Percentiles rank a stretch among this genome's conserved stretches.
These are phyloP conservation scores for Rhagologus leucostigma DNA, from an alignment of 2,113 vertebrate species.

Conservation along the genomic window DNA sequence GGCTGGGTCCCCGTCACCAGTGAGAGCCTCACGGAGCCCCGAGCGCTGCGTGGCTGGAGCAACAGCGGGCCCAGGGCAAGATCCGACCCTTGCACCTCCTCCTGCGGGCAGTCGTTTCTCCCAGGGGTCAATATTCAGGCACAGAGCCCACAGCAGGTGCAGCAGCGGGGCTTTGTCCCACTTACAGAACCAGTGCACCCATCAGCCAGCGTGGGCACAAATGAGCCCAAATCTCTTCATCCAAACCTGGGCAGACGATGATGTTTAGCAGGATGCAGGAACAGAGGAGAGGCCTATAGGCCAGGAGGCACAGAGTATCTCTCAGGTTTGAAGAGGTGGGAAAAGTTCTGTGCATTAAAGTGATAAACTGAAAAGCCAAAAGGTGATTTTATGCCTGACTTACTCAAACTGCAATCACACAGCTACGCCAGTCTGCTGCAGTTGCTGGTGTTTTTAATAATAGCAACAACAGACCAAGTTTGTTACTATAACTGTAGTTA, in stretches of 20 bases:
- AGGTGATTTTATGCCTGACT: background rate
- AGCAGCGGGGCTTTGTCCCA: background rate
- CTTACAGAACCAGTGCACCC: background rate
- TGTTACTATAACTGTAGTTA: background rate
- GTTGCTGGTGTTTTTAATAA: background rate
- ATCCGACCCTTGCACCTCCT: background rate
- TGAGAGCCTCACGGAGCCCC: rapidly evolving
- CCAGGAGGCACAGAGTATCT: background rate
- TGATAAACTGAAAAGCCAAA: background rate
- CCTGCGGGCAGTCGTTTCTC: background rate
- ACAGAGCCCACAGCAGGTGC: background rate
- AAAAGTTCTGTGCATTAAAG: background rate
- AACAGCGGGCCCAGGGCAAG: background rate
- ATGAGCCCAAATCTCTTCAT: rapidly evolving
- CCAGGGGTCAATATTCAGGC: rapidly evolving
- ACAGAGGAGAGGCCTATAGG: background rate
- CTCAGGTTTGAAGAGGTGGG: background rate
- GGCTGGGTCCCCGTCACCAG: background rate
- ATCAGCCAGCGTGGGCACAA: rapidly evolving
- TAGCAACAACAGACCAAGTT: background rate
- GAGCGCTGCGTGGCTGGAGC: rapidly evolving
- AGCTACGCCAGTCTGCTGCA: background rate
- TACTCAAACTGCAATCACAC: too few species aligned
- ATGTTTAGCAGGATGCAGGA: rapidly evolving
- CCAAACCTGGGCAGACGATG: background rate